These are phyloP conservation scores for Ephydatia muelleri DNA, from an alignment of 37 sponge, comb jelly and placozoan genomes.

Conservation along the genomic window DNA sequence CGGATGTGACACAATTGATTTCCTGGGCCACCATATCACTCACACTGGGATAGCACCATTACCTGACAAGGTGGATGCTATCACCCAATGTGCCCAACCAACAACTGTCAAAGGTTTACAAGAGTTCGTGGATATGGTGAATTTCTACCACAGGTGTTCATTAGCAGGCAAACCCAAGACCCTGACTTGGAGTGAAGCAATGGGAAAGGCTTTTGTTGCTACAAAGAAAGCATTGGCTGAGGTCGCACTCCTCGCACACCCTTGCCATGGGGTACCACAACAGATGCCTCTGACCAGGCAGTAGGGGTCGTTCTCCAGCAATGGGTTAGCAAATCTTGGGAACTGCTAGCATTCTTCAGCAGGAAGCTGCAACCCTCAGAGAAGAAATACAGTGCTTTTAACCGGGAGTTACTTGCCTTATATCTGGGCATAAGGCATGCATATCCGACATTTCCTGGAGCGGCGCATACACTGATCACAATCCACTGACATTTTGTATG, in stretches of 20 bases:
- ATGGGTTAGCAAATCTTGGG: slow-evolving; percentile 1
- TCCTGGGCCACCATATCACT: slow-evolving; percentile 35
- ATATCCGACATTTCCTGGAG: slow-evolving; percentile 20
- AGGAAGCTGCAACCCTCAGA: too few relatives aligned
- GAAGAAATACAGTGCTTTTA: too few relatives aligned
- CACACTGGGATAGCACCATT: slow-evolving; percentile 5
- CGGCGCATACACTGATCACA: slow-evolving; percentile 24
- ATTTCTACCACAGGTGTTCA: slow-evolving; percentile 21
- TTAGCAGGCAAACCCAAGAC: too few relatives aligned
- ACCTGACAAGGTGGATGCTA: too few relatives aligned
- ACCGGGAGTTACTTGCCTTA: too few relatives aligned
- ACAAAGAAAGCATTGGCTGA: slow-evolving; percentile 37
- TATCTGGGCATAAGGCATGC: slow-evolving; percentile 9
- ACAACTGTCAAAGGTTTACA: too few relatives aligned
- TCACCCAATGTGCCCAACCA: too few relatives aligned
- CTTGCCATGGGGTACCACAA: background rate
- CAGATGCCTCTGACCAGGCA: slow-evolving; percentile 10
- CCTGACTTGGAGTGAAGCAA: too few relatives aligned
- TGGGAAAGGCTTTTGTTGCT: slow-evolving; percentile 9
- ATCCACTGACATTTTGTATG: slow-evolving; percentile 11
- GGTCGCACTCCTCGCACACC: slow-evolving; percentile 12
- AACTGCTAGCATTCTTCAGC: too few relatives aligned
- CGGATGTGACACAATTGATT: slow-evolving; percentile 17
- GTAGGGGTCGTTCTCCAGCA: slow-evolving; percentile 38
- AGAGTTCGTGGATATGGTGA: too few relatives aligned